Evolutionary conservation across 2,888 invertebrate genomes (phyloP), one percentile per base, ranked within the genome.

Genomic region (Heliconius hortense): DNA sequence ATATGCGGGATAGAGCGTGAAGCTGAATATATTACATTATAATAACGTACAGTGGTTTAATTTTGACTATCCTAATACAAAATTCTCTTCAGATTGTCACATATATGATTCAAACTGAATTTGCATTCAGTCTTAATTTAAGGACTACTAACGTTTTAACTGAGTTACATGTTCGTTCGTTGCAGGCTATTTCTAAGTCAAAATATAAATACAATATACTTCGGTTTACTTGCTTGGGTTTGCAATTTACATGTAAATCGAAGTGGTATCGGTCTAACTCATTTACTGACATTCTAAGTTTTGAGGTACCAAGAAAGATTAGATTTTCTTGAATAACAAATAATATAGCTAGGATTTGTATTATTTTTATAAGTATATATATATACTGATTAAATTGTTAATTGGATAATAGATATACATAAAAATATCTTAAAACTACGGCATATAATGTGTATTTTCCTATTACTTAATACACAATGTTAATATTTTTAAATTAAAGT

Each of bases 191-290:
- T 69, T 31, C 56, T 15, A 56, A 56, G 31, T 56, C 56, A 56
- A 18, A 69, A 31, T 69, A n/a, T 56, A 56, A 69, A 53, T 69
- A n/a, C n/a, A n/a, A n/a, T n/a, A n/a, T n/a, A 56, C 56, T 56
- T 31, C 15, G 56, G 31, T 31, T 31, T 31, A 56, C 31, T 31
- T 56, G 69, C 53, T 56, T 69, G 69, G 31, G 31, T 69, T 56
- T 56, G 31, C 53, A 56, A 69, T 69, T 69, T 69, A 15, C n/a
- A 56, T 69, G n/a, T 56, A 56, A 69, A 69, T 69, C 56, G 31
- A 69, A n/a, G 53, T 68, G 68, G 26, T 28, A 31, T 13, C 18
- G 28, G 28, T 13, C n/a, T 67, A 53, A 53, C 7, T 53, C 15
- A 53, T 26, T 24, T 69, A 56, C 31, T 31, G 7, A n/a, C 3